Conservation (phyloP, 2,113 vertebrate species). For the Apteryx mantelli region DNA sequence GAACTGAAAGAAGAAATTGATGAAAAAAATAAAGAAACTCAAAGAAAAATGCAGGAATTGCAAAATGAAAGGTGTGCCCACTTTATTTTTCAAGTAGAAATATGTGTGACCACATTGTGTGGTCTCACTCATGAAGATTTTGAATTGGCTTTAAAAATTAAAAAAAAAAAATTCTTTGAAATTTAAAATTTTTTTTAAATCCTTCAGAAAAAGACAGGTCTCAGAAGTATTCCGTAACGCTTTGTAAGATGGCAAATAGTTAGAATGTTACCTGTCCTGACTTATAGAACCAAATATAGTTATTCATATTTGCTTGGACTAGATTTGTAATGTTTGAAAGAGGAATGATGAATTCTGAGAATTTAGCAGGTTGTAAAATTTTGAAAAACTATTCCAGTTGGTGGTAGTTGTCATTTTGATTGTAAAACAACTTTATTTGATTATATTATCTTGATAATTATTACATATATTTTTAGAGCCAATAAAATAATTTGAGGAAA, state of each 20-base stretch:
- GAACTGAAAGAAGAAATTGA: slow-evolving; percentile 98
- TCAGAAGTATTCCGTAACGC: neutral
- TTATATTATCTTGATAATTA: neutral
- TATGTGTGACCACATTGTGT: neutral
- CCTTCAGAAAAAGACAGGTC: neutral
- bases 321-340: neutral
- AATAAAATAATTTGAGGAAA: neutral
- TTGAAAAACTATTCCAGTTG: neutral
- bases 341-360: neutral
- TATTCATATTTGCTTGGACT: neutral
- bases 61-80: slow-evolving; percentile 89
- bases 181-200: neutral
- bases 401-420: neutral
- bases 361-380: neutral
- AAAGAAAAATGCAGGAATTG: slow-evolving; percentile 92
- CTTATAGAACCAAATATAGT: neutral
- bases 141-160: neutral
- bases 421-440: neutral
- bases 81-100: slow-evolving; percentile 5
- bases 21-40: slow-evolving; percentile 90
- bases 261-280: neutral
- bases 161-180: too few relatives aligned
- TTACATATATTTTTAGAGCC: neutral
- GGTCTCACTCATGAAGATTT: neutral
- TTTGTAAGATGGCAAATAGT: neutral